These are phyloP conservation scores for Pseudococcus jackbeardsleyi DNA, from an alignment of 2,888 invertebrate genomes.

Conservation along the genomic window DNA sequence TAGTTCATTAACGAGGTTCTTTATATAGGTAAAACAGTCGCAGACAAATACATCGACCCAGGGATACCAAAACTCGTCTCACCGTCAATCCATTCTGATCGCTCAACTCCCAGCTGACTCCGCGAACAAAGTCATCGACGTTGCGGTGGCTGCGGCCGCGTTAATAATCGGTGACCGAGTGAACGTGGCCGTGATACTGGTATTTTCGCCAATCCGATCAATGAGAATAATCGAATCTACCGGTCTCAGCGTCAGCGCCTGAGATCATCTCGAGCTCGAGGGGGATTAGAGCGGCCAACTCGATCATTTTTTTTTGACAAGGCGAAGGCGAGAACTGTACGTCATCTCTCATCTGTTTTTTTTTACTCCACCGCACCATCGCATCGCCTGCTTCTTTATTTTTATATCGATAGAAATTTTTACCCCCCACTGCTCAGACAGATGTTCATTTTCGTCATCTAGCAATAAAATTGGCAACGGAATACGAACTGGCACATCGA, in stretches of 20 bases:
- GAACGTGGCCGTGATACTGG: background rate
- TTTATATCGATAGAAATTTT: constrained; percentile 28
- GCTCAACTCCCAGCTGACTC: background rate
- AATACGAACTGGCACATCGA: constrained; percentile 22
- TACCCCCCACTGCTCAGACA: constrained; percentile 33
- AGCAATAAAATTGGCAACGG: constrained; percentile 36
- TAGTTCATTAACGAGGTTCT: constrained; percentile 8
- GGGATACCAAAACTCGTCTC: background rate
- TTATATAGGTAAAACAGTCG: constrained; percentile 1
- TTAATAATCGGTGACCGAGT: constrained; percentile 22
- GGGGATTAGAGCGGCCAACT: background rate
- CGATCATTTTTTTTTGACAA: constrained; percentile 5
- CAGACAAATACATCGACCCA: background rate
- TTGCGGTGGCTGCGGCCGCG: background rate
- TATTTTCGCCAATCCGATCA: background rate
- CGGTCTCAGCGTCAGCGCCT: too few relatives aligned
- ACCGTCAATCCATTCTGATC: background rate
- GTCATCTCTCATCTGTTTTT: background rate
- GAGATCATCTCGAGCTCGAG: background rate
- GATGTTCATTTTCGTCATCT: constrained; percentile 24
- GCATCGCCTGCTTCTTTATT: background rate
- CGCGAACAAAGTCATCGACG: background rate
- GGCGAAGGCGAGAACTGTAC: background rate
- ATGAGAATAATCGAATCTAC: constrained; percentile 14
- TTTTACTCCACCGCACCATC: background rate